A percentile compares a stretch with the other conserved stretches of the same genome.
phyloP scores from a whole-genome alignment of 2,113 vertebrate species.

The Malaclemys terrapin region DNA sequence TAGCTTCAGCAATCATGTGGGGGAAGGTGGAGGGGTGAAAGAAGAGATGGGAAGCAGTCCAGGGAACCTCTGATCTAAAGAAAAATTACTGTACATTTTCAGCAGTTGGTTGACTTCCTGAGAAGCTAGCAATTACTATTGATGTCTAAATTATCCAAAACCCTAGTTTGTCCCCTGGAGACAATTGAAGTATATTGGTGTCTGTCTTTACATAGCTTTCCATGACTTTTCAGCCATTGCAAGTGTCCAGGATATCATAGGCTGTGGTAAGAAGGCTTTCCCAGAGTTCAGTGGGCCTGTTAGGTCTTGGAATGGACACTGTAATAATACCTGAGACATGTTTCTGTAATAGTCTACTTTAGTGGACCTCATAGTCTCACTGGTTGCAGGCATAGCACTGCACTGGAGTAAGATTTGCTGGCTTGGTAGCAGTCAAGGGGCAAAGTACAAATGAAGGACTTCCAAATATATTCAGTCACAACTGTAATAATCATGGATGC shows the following conservation, averaged over 20 bases:
- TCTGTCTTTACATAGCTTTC: not conserved
- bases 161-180: not conserved
- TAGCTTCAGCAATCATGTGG: not conserved
- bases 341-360: not conserved
- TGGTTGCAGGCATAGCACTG: not conserved
- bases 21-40: not conserved
- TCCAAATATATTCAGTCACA: not conserved
- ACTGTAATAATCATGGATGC: not conserved
- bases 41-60: not conserved
- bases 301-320: not conserved
- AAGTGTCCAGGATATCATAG: not conserved
- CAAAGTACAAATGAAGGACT: not conserved
- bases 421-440: not conserved
- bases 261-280: not conserved
- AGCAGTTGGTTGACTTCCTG: not conserved
- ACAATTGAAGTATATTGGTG: not conserved
- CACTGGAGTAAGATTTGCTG: fast-evolving
- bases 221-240: not conserved
- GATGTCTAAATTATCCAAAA: not conserved
- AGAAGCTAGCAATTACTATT: not conserved
- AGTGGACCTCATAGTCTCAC: not conserved
- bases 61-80: not conserved
- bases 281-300: not conserved
- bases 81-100: not conserved
- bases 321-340: not conserved